phyloP scores from a whole-genome alignment of 1,140 invertebrate species.

The Rhopalosiphum padi region DNA sequence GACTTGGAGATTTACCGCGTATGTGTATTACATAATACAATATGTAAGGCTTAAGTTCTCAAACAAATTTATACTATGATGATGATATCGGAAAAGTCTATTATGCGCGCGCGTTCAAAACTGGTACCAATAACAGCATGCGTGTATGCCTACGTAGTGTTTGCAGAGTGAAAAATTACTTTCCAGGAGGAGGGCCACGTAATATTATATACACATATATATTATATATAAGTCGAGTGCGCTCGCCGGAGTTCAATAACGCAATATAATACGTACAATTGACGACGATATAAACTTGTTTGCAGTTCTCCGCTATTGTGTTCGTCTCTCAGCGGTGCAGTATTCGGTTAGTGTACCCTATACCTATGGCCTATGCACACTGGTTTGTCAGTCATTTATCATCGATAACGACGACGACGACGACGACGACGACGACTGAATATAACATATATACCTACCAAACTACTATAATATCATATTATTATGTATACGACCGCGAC shows the following conservation, averaged over 20 bases:
- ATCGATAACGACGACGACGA: constrained; percentile 18
- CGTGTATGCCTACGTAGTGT: not conserved
- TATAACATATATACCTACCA: not conserved
- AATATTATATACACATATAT: not conserved
- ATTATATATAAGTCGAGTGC: not conserved
- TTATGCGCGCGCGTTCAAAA: not conserved
- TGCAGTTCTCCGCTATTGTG: constrained; percentile 36
- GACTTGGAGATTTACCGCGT: constrained; percentile 23
- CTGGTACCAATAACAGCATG: not conserved
- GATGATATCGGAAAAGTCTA: constrained; percentile 36
- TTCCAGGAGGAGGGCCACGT: not conserved
- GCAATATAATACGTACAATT: not conserved
- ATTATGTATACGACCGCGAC: not conserved
- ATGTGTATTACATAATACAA: not conserved
- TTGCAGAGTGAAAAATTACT: constrained; percentile 42
- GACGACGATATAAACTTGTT: constrained; percentile 38
- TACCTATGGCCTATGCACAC: not conserved
- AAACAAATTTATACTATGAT: not conserved
- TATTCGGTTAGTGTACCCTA: constrained; percentile 18
- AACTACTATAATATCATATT: not conserved
- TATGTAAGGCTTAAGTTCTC: not conserved
- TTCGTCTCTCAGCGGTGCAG: not conserved
- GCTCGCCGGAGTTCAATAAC: not conserved
- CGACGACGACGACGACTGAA: not conserved
- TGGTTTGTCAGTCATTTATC: constrained; percentile 47